Conservation (phyloP, 2,797 vertebrate genomes). For the Menidia menidia region DNA sequence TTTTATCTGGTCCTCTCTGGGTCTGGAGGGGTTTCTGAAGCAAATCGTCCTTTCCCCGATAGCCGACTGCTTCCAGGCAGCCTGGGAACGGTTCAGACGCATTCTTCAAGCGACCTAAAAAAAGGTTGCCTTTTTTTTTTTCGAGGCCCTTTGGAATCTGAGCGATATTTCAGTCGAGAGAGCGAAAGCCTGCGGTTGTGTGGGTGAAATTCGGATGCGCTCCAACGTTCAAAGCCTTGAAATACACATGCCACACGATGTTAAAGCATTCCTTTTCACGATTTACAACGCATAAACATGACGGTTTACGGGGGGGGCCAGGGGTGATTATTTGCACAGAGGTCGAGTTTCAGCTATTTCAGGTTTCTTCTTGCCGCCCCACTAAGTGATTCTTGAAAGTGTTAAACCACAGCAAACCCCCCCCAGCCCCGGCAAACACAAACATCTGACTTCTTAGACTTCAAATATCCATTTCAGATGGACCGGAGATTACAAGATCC, state of each 20-base stretch:
- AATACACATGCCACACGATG: conserved; percentile 81
- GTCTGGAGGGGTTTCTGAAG: conserved; percentile 47
- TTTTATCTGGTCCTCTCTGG: conserved; percentile 39
- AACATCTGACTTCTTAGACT: conserved; percentile 70
- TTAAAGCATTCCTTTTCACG: conserved; percentile 78
- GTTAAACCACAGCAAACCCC: conserved; percentile 65
- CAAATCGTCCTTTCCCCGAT: too few relatives aligned
- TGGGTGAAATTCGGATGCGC: conserved; percentile 78
- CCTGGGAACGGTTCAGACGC: conserved; percentile 62
- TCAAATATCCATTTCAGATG: conserved; percentile 61
- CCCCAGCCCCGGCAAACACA: conserved; percentile 44
- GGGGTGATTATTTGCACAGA: conserved; percentile 79
- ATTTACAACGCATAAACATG: conserved; percentile 81
- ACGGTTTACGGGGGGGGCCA: conserved; percentile 74
- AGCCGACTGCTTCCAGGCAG: conserved; percentile 59
- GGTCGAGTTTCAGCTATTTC: conserved; percentile 80
- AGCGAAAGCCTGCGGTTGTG: conserved; percentile 77
- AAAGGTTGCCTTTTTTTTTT: conserved; percentile 58
- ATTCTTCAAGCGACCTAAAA: conserved; percentile 69
- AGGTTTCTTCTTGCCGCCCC: conserved; percentile 57
- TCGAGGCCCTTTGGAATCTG: conserved; percentile 71
- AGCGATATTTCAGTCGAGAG: conserved; percentile 75
- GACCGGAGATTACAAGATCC: conserved; percentile 52
- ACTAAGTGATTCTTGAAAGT: conserved; percentile 74
- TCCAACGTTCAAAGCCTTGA: conserved; percentile 81